Percentiles rank a stretch among this genome's conserved stretches.
Evolutionary conservation across 2,888 invertebrate species (phyloP).

Genomic region (Drosophila aldrichi): DNA sequence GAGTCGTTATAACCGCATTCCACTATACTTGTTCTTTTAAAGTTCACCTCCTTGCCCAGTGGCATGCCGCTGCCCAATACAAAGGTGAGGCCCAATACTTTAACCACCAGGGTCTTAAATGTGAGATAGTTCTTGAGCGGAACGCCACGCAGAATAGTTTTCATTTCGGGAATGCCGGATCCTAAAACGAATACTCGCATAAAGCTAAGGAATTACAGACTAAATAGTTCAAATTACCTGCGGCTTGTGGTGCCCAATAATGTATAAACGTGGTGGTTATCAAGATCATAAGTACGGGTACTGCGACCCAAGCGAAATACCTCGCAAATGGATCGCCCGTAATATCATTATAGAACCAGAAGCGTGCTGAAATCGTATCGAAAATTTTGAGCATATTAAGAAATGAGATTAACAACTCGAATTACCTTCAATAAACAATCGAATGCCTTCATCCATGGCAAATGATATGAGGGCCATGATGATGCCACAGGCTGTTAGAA

Average conservation of each 20-base stretch:
- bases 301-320: constrained; percentile 96
- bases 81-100: constrained; percentile 96
- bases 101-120: constrained; percentile 96
- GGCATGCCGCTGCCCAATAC: constrained; percentile 97
- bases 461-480: constrained; percentile 97
- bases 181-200: constrained; percentile 85
- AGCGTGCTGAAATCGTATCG: constrained; percentile 88
- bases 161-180: constrained; percentile 99
- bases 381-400: neutral
- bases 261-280: constrained; percentile 99
- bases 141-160: constrained; percentile 98
- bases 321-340: constrained; percentile 91
- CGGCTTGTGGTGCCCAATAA: constrained; percentile 97
- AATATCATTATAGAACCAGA: constrained; percentile 96
- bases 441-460: constrained; percentile 95
- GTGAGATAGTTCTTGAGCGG: constrained; percentile 98
- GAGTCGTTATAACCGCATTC: too few relatives aligned
- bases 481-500: constrained; percentile 90
- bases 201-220: neutral
- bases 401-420: rapidly evolving
- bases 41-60: constrained; percentile 95
- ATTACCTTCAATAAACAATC: constrained; percentile 11
- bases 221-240: constrained; percentile 87
- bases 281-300: constrained; percentile 95
- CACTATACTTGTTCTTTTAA: neutral